Evolutionary conservation across 2,888 invertebrate species (phyloP), one percentile per base, ranked within the genome.

Genomic region (Carcina quercana): DNA sequence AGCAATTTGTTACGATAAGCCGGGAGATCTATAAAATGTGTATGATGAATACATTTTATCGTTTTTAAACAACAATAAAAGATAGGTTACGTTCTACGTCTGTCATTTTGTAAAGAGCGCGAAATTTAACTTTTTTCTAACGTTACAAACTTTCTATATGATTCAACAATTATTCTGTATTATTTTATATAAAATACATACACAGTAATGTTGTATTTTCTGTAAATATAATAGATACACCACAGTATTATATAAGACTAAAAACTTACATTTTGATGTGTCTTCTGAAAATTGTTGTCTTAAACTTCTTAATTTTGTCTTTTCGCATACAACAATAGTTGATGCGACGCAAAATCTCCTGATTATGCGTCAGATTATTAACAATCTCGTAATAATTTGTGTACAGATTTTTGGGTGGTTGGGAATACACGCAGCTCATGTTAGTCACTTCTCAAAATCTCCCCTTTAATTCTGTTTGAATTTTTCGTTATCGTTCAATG

Each of bases 221-320:
- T 17, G 22, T 3, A 22, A 7, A 10, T 10, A 24, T 24, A 24
- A 19, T 8, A 4, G 8, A 19, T n/a, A n/a, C n/a, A n/a, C n/a
- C n/a, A n/a, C n/a, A n/a, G n/a, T n/a, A n/a, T n/a, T n/a, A n/a
- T n/a, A n/a, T n/a, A n/a, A n/a, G n/a, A n/a, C n/a, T n/a, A n/a
- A n/a, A 19, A 60, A 80, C 82, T 82, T 58, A 82, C 83, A 82
- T 82, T 54, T 60, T 79, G 35, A 61, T 43, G 50, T 71, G 59
- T 71, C 60, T 67, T 71, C 59, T 71, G 29, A 42, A 58, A 54
- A 56, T 43, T 32, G 58, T 48, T 61, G 65, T 70, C 66, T 69
- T 83, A 34, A 65, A 66, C 53, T 76, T 80, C 62, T 71, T 75
- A 29, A 66, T 52, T 48, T 68, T 75, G 50, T 75, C 65, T 43